These are phyloP conservation scores for Hypsibius dujardini DNA, from an alignment of 1,140 invertebrate genomes.

Conservation along the genomic window DNA sequence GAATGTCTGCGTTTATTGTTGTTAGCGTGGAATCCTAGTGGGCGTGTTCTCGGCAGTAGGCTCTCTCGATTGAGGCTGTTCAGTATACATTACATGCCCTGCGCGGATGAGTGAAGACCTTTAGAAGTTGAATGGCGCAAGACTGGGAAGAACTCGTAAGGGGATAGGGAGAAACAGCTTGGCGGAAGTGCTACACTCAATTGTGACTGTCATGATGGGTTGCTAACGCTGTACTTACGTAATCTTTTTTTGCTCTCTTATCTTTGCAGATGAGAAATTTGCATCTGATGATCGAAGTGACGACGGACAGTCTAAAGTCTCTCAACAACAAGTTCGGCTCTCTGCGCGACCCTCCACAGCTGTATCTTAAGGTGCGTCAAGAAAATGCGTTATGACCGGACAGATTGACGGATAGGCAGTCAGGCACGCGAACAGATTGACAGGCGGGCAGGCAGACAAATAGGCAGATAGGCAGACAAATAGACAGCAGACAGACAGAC, in stretches of 20 bases:
- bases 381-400: too few species aligned
- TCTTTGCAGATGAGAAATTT: constrained; percentile 10
- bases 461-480: too few species aligned
- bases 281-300: constrained; percentile 9
- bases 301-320: background rate
- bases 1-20: too few species aligned
- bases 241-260: background rate
- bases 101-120: background rate
- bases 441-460: too few species aligned
- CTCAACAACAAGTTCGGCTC: constrained; percentile 1
- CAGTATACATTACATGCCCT: too few species aligned
- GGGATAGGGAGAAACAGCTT: background rate
- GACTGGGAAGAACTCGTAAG: background rate
- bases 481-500: too few species aligned
- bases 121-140: background rate
- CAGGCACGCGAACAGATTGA: too few species aligned
- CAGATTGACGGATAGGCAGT: too few species aligned
- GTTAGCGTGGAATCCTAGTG: too few species aligned
- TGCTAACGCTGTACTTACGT: background rate
- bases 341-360: background rate
- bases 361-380: background rate
- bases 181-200: background rate
- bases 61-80: too few species aligned
- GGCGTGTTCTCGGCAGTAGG: too few species aligned
- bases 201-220: background rate